Conservation (phyloP, 1,140 invertebrate genomes). For the Augochlora pura region DNA sequence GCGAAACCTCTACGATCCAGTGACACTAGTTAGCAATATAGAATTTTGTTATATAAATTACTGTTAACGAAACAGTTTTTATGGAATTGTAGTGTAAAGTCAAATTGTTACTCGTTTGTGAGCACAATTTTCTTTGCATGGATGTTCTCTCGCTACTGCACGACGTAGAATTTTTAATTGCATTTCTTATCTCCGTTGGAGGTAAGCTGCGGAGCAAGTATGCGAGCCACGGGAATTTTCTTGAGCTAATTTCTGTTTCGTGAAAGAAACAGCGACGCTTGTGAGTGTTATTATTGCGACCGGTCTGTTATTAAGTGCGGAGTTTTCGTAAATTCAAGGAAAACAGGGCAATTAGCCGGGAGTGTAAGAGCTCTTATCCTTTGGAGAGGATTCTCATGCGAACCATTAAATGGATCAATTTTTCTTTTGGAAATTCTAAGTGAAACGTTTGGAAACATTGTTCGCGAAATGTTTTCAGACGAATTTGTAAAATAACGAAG, state of each 20-base stretch:
- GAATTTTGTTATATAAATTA: no score
- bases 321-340: background rate
- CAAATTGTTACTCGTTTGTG: no score
- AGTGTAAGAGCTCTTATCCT: background rate
- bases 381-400: background rate
- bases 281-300: background rate
- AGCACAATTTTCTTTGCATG: background rate
- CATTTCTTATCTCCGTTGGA: background rate
- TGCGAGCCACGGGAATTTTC: background rate
- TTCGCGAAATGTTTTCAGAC: no score
- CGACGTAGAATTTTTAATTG: conserved; percentile 9
- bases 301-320: background rate
- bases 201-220: background rate
- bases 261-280: background rate
- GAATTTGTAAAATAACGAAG: no score
- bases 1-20: no score
- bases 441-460: no score
- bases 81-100: no score
- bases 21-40: no score
- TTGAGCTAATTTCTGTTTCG: background rate
- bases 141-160: no score
- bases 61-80: no score
- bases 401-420: no score
- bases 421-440: no score
- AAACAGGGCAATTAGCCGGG: background rate